Evolutionary conservation across 2,888 invertebrate genomes (phyloP), one percentile per base, ranked within the genome.

Genomic region (Acanthosoma haemorrhoidale): DNA sequence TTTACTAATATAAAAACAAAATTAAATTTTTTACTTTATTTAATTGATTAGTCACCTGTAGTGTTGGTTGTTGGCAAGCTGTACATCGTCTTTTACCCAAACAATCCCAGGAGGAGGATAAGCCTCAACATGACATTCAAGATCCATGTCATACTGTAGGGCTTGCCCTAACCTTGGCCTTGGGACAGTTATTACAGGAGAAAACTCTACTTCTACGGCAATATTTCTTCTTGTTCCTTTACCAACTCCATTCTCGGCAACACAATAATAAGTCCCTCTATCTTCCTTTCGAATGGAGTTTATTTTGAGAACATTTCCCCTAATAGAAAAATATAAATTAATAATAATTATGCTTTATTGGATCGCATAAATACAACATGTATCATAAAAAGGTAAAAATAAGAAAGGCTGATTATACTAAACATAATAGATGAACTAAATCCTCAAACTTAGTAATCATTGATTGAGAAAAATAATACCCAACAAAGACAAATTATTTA

Each of bases 41-140:
- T 13, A 43, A 43, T 13, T 13, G 32, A 51, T 25, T 9, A 1
- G 21, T 5, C 74, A 86, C 86, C 84, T 83, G 79, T 92, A 92
- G 82, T 95, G 94, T 78, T 94, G 94, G 80, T 94, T 94, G 78
- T 94, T 94, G 0, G 91, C 88, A 3, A 95, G 80, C 72, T 88
- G 87, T 0, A 88, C 83, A 59, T 88, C 90, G 67, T 93, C 93
- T 79, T 95, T 95, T 4, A 91, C 82, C 96, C 96, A 96, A 0
- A 87, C 85, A 74, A 96, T 93, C 1, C 92, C 92, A 0, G 96
- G 96, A 3, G 93, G 93, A 0, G 96, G 96, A 80, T 94, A 95
- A 0, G 96, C 96, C 79, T 94, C 94, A 13, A 95, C 91, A 79
- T 94, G 94, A 77, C 96, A 96, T 78, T 96, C 95, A 73, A 96